Base-by-base conservation (phyloP, 2,888 invertebrate species). In the Netelia melanura region DNA sequence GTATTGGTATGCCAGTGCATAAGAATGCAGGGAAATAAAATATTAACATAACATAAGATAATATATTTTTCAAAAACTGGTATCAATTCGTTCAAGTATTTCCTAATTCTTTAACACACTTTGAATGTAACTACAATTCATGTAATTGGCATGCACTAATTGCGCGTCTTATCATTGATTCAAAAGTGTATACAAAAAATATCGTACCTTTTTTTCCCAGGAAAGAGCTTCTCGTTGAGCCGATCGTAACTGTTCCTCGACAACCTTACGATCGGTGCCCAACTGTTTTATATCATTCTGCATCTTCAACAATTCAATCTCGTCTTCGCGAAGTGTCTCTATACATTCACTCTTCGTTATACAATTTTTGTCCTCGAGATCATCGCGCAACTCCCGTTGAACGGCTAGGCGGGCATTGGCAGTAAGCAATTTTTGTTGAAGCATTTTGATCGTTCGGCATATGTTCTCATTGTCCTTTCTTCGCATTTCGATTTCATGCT, bases 131-230 rank as follows among this genome's bases (percentile, higher is more conserved):
- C 1, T 6, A 38, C 8, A 38, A 6, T 6, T 38, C 38, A 38
- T 38, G 38, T 38, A 38, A 38, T 38, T 38, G 6, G 38, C 38
- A 30, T 1, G 38, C 6, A 38, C 6, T 38, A 6, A 38, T 8
- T 38, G 8, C 43, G n/a, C 9, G n/a, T 3, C 9, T 38, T 3
- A 38, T 38, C 38, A 38, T 38, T 38, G 38, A 5, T 38, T 6
- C 38, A 38, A 44, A 25, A 23, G 3, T 17, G 25, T 21, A 68
- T n/a, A 30, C n/a, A 0, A 71, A 11, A 14, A 38, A 30, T 5
- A 43, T 72, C 81, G 94, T 82, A 97, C 96, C 94, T 97, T 97
- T 87, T 97, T 96, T 91, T 98, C 97, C 98, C 98, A 98, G 44
- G 97, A 96, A 43, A 97, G 94, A 9, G 96, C 95, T 92, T 97